Base-by-base conservation (phyloP, 2,888 invertebrate species). In the Lycia hirtaria region DNA sequence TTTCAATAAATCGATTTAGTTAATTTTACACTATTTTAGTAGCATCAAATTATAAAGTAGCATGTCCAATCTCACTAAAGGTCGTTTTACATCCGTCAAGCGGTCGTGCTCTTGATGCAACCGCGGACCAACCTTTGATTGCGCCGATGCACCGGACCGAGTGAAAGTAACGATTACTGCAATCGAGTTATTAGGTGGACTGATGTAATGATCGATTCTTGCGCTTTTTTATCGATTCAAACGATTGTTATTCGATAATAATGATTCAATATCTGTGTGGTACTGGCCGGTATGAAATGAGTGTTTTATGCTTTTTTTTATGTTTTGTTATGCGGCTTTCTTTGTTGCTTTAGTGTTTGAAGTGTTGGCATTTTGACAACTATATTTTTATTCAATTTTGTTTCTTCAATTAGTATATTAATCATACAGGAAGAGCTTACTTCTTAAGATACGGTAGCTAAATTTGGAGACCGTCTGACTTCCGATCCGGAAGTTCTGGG, bases 101-200 rank as follows among this genome's bases (percentile, higher is more conserved):
- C 15, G 52, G 20, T 38, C 22, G 33, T 51, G 40, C 40, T 45
- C 26, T 51, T 44, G 44, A 38, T 50, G 56, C 56, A 56, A 56
- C 35, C 17, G 32, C 20, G 15, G 10, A 26, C 14, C 28, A 49
- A 73, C 72, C 76, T 79, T 77, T 79, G 80, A 78, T 78, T 79
- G 78, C 76, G 68, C 72, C 65, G 57, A 62, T 66, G 71, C 72
- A 73, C 74, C 72, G 70, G 80, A 80, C 74, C 79, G 69, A 84
- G 89, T 85, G 91, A 90, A 90, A 90, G 91, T 87, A 73, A 62
- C 75, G 73, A 85, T 87, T 87, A 85, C 83, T 77, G 78, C 87
- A 87, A 86, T 80, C 78, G 75, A 82, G 78, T 81, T 86, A 85
- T 85, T 85, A 83, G 82, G 79, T 83, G 75, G 75, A 69, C 78